Evolutionary conservation across 2,113 vertebrate species (phyloP).

Genomic region (Gymnorhina tibicen): DNA sequence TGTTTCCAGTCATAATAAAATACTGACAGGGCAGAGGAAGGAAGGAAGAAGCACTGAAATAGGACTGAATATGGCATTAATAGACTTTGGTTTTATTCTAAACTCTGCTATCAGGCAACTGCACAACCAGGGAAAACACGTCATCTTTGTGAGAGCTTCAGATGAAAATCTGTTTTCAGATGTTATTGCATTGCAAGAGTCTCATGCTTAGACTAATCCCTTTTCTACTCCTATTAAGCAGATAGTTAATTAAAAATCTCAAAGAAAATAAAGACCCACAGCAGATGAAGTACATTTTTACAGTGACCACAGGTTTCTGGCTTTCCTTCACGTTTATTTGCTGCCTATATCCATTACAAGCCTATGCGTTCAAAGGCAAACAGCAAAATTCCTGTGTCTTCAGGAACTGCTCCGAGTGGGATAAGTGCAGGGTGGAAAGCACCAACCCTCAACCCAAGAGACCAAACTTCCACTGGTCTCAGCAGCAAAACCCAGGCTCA

Average conservation of each 20-base stretch:
- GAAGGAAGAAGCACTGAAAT: not conserved
- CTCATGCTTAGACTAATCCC: not conserved
- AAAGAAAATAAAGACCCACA: not conserved
- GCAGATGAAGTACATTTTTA: not conserved
- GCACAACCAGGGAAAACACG: not conserved
- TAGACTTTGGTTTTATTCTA: not conserved
- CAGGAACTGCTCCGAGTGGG: not conserved
- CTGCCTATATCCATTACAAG: not conserved
- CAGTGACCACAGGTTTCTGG: not conserved
- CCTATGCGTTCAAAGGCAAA: not conserved
- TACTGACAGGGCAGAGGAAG: not conserved
- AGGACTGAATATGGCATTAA: not conserved
- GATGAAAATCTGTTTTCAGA: not conserved
- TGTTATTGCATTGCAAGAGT: not conserved
- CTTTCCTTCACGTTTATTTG: not conserved
- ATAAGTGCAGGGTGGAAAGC: not conserved
- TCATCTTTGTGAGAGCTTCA: not conserved
- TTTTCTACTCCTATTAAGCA: not conserved
- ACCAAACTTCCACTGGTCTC: not conserved
- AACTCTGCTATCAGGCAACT: not conserved
- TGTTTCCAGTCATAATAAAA: not conserved
- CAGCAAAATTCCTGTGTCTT: not conserved
- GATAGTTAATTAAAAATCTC: not conserved
- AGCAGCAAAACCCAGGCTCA: not conserved
- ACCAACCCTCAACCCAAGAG: not conserved